Evolutionary conservation across 2,888 invertebrate species (phyloP).

Genomic region (Nomada fabriciana): DNA sequence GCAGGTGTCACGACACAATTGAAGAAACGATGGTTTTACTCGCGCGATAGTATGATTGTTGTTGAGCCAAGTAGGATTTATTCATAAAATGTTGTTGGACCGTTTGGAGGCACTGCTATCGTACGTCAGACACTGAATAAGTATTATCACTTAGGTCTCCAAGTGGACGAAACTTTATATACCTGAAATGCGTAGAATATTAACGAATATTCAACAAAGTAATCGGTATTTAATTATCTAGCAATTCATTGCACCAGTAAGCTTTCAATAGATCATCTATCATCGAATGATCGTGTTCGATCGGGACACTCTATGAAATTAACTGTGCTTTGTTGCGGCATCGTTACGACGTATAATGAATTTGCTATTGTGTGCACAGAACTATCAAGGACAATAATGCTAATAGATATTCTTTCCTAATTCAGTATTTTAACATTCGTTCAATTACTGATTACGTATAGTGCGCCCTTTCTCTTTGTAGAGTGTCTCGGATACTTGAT

Average conservation of each 20-base stretch:
- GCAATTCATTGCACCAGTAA: slow-evolving; percentile 57
- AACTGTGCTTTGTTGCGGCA: slow-evolving; percentile 36
- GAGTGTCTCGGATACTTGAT: slow-evolving; percentile 47
- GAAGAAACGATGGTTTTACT: neutral
- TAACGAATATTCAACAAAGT: slow-evolving; percentile 21
- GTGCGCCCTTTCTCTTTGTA: slow-evolving; percentile 14
- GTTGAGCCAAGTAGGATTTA: neutral
- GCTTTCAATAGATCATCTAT: slow-evolving; percentile 46
- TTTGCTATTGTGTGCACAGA: slow-evolving; percentile 42
- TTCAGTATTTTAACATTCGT: neutral
- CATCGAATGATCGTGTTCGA: slow-evolving; percentile 26
- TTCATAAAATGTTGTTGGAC: slow-evolving; percentile 31
- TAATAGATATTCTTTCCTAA: slow-evolving; percentile 25
- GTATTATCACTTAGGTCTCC: slow-evolving; percentile 42
- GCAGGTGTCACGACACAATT: neutral
- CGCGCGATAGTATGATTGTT: neutral
- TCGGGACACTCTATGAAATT: slow-evolving; percentile 47
- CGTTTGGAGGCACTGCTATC: slow-evolving; percentile 34
- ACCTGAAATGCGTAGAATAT: slow-evolving; percentile 30
- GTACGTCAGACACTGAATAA: slow-evolving; percentile 20
- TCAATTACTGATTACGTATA: neutral
- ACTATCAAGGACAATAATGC: slow-evolving; percentile 67
- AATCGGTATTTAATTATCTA: slow-evolving; percentile 49
- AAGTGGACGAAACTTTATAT: slow-evolving; percentile 36
- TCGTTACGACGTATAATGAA: slow-evolving; percentile 38